Base-by-base conservation (phyloP, 2,797 vertebrate species). In the Artibeus jamaicensis region DNA sequence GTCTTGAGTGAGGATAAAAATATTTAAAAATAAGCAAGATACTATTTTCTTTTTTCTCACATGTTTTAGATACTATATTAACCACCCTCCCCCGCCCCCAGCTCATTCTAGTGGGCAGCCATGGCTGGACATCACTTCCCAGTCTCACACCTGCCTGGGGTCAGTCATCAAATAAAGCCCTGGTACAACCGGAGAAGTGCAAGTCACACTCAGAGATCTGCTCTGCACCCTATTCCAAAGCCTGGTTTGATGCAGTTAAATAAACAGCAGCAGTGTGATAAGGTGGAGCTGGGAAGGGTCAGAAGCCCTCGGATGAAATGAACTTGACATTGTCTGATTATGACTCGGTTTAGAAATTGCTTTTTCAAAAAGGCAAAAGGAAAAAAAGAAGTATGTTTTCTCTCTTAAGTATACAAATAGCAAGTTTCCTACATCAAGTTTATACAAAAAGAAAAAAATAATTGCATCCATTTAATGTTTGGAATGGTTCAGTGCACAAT, bases 21-120 rank as follows among this genome's bases (percentile, higher is more conserved):
- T 62, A 29, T 62, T 62, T 16, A 65, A 65, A n/a, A 65, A 7
- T 32, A 18, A n/a, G 14, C 32, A n/a, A 65, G 74, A 59, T 16
- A 68, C 21, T 83, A 4, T 7, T n/a, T 92, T 48, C 29, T 50
- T 89, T 97, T 92, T 57, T 85, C 39, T 91, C 10, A 94, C 46
- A 44, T 67, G 55, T 18, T 15, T 89, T 90, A 26, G 0, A 46
- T n/a, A 7, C 9, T 73, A 5, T 0, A n/a, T 78, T 48, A 29
- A 42, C 39, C 39, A 42, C 39, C 39, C 39, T 7, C 39, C 39
- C 39, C 39, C 39, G 7, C 16, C 3, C 6, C 6, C 21, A 11
- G 18, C 5, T 70, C 34, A 86, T 32, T 76, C 16, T 71, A 67
- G 55, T 1, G 42, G 39, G 9, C 46, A 74, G 7, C 11, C 22